These are phyloP conservation scores for Agrenia bidenticulata DNA, from an alignment of 2,888 invertebrate species.

Conservation along the genomic window DNA sequence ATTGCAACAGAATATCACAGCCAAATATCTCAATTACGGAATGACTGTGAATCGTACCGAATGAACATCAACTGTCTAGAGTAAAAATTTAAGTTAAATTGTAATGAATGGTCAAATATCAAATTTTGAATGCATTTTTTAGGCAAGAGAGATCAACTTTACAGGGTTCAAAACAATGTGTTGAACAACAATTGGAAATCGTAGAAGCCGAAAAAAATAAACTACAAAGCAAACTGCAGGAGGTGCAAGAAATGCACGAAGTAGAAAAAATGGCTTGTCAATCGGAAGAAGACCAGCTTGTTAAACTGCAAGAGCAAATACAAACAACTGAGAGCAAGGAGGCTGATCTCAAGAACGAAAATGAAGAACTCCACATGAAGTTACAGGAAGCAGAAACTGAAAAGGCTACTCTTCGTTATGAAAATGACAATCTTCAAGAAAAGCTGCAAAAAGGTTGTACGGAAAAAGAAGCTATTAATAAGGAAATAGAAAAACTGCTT, in stretches of 20 bases:
- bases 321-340: not conserved
- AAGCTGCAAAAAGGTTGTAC: not conserved
- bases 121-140: no score
- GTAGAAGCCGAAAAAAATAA: not conserved
- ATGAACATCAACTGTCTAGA: not conserved
- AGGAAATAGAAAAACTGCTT: conserved; percentile 2
- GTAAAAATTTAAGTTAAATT: no score
- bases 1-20: not conserved
- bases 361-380: no score
- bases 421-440: not conserved
- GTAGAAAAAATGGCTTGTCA: no score
- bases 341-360: no score
- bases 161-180: not conserved
- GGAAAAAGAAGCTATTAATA: not conserved
- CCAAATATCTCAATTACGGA: not conserved
- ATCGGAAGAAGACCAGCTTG: no score
- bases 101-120: no score
- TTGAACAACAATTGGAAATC: not conserved
- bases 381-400: no score
- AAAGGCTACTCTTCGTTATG: not conserved
- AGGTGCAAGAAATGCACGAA: no score
- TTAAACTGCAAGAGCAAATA: not conserved
- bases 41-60: not conserved
- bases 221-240: not conserved
- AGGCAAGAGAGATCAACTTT: not conserved